Evolutionary conservation across 2,113 vertebrate species (phyloP), one percentile per base, ranked within the genome.

Genomic region (Seriola quinqueradiata): DNA sequence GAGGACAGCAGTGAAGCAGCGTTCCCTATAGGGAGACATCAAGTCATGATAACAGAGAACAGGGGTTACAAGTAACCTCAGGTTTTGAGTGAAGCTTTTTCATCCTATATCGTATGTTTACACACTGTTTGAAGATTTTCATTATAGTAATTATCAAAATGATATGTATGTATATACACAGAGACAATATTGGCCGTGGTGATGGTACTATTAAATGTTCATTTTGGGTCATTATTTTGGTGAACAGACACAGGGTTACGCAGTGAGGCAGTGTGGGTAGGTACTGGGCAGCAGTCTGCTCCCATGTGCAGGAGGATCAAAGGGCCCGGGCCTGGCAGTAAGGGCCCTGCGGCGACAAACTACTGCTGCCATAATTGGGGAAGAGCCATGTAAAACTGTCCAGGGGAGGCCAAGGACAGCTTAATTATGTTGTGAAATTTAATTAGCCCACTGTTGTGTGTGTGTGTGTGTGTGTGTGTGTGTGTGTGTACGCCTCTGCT

Each of bases 391-490:
- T 89, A 83, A 92, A 91, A 75, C 63, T 84, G 84, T 90, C 84
- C 83, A 50, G 82, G 64, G 68, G 81, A 83, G 81, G 79, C 75
- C 79, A 81, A 81, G 84, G 84, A 82, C 59, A 1, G 63, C 86
- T 89, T 92, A 82, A 93, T 93, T 92, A 90, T 74, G 75, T 86
- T 54, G 89, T 89, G 79, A 90, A 88, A 87, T 87, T 81, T 88
- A 92, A 93, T 92, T 89, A 90, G 88, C 77, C 40, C 42, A 54
- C 80, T 81, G 50, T 82, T 88, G 71, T 75, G 76, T 83, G 69
- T 11, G 67, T 19, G 23, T 68, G 70, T n/a, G 48, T 61, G 16
- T 5, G 74, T 28, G 58, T 89, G 72, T 69, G 74, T 80, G 69
- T 88, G 23, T 68, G 70, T n/a, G 48, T 69, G 74, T 80, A 65